Percentiles rank a stretch among this genome's conserved stretches.
phyloP scores from a whole-genome alignment of 2,888 invertebrate genomes.

The Microctonus hyperodae region DNA sequence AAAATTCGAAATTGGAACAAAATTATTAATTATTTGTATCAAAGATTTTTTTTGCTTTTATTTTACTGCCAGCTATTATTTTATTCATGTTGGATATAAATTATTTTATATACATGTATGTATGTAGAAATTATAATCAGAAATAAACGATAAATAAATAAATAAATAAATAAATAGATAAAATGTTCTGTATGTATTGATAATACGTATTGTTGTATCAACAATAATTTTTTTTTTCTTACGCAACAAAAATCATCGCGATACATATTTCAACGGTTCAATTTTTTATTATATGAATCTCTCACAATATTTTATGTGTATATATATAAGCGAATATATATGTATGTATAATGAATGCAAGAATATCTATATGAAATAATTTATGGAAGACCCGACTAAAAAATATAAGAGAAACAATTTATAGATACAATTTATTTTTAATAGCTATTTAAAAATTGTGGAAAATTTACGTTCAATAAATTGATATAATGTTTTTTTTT shows the following conservation, averaged over 20 bases:
- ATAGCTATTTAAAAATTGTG: background rate
- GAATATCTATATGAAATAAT: constrained; percentile 13
- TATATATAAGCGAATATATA: background rate
- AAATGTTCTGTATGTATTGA: no score
- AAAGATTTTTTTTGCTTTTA: background rate
- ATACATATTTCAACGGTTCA: no score
- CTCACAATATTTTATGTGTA: no score
- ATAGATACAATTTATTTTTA: background rate
- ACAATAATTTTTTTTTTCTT: background rate
- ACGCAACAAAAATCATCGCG: no score
- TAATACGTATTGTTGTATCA: background rate
- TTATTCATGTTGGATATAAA: no score
- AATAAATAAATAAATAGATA: no score
- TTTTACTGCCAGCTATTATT: background rate
- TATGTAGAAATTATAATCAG: no score
- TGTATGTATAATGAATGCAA: background rate
- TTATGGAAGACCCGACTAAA: constrained; percentile 37
- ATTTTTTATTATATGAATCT: constrained; percentile 23
- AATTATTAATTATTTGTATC: background rate
- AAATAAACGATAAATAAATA: no score
- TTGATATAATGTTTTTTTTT: background rate
- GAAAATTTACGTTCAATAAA: background rate
- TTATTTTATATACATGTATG: background rate
- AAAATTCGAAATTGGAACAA: background rate
- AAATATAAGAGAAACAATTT: constrained; percentile 16